A percentile compares a stretch with the other conserved stretches of the same genome.
Evolutionary conservation across 1,140 invertebrate species (phyloP).

Genomic region (Eupeodes corollae): DNA sequence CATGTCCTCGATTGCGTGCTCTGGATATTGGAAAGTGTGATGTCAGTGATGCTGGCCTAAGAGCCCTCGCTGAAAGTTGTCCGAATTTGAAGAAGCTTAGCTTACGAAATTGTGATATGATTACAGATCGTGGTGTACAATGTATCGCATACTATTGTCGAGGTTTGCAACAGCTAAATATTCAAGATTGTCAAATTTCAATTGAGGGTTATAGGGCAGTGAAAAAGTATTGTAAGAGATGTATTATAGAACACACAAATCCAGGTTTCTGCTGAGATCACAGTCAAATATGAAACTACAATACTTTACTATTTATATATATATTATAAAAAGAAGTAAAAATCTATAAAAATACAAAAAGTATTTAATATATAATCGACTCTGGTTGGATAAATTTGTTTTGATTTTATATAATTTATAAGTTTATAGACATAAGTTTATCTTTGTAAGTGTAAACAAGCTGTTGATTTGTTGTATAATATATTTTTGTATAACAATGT

Average conservation of each 20-base stretch:
- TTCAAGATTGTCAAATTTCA: constrained; percentile 81
- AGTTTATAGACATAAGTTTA: no score
- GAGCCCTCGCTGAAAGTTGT: constrained; percentile 75
- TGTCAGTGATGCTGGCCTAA: constrained; percentile 74
- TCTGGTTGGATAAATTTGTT: no score
- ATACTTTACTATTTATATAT: no score
- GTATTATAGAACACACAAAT: constrained; percentile 89
- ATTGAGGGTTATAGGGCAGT: constrained; percentile 79
- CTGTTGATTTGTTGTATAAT: no score
- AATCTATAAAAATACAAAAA: no score
- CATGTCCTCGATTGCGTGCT: constrained; percentile 70
- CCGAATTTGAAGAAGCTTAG: constrained; percentile 83
- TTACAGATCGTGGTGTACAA: constrained; percentile 77
- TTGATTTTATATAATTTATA: no score
- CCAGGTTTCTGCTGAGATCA: constrained; percentile 68
- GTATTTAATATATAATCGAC: constrained; percentile 2
- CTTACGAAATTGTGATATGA: constrained; percentile 76
- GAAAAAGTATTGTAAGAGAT: constrained; percentile 80
- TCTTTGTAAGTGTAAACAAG: no score
- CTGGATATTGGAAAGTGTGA: constrained; percentile 88
- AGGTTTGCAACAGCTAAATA: constrained; percentile 78
- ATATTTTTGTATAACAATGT: no score
- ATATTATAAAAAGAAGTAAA: no score
- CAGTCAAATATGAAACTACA: not conserved
- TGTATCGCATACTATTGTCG: constrained; percentile 76